phyloP scores from a whole-genome alignment of 37 sponge, comb jelly and placozoan genomes.

The Tethya wilhelma region DNA sequence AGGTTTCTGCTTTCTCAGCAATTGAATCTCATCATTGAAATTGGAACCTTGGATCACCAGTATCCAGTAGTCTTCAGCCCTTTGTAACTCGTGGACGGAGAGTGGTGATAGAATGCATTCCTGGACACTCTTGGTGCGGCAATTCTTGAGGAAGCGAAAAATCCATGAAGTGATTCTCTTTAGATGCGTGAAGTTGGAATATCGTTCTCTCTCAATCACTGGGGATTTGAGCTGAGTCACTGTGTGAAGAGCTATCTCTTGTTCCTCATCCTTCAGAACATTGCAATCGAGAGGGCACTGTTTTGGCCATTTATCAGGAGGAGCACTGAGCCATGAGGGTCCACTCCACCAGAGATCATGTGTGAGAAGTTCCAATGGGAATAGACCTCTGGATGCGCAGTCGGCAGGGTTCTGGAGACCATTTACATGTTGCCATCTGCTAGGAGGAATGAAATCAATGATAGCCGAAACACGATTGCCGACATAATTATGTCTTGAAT shows the following conservation, averaged over 20 bases:
- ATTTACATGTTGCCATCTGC: not conserved
- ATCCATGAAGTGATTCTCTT: conserved; percentile 25
- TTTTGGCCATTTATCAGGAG: not conserved
- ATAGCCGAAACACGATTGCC: conserved; percentile 25
- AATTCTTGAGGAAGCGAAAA: conserved; percentile 29
- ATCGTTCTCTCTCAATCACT: not conserved
- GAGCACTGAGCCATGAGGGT: conserved; percentile 20
- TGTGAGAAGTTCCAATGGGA: not conserved
- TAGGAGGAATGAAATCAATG: conserved; percentile 15
- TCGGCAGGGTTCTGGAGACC: conserved; percentile 33
- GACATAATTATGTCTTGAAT: conserved; percentile 41
- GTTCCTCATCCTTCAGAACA: not conserved
- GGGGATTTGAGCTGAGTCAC: not conserved
- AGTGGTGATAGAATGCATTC: too few species aligned
- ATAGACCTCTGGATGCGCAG: conserved; percentile 13
- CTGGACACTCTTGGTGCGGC: too few species aligned
- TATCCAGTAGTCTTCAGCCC: too few species aligned
- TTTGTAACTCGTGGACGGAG: too few species aligned
- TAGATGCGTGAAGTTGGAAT: conserved; percentile 1
- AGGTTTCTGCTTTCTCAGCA: too few species aligned
- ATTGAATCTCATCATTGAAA: too few species aligned
- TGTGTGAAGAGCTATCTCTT: conserved; percentile 12
- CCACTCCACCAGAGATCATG: conserved; percentile 45
- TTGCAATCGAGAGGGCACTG: not conserved
- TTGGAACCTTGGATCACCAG: too few species aligned